Evolutionary conservation across 2,797 vertebrate genomes (phyloP).

Genomic region (Xiphorhynchus erythropygius): DNA sequence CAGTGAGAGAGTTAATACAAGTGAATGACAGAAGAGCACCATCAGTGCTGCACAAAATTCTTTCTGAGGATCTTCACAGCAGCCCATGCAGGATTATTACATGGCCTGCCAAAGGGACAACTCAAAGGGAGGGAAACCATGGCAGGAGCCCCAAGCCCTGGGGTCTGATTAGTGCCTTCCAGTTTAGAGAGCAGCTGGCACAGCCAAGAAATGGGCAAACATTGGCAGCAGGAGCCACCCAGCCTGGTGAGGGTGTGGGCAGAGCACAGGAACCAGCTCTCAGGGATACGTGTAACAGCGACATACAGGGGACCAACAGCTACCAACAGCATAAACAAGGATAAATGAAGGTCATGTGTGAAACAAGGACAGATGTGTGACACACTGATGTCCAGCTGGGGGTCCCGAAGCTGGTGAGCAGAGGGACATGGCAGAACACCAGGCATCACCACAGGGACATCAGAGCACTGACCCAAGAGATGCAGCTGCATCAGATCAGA

Average conservation of each 20-base stretch:
- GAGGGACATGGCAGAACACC: background rate
- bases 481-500: background rate
- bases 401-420: background rate
- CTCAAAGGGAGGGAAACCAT: background rate
- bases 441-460: background rate
- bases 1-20: background rate
- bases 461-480: background rate
- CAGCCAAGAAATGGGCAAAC: background rate
- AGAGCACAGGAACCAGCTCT: background rate
- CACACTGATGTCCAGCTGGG: fast-evolving
- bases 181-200: background rate
- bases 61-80: background rate
- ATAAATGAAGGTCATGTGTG: background rate
- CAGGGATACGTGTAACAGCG: background rate
- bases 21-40: background rate
- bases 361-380: background rate
- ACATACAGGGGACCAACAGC: fast-evolving
- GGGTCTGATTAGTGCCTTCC: background rate
- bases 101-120: background rate
- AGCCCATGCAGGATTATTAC: background rate
- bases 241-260: background rate
- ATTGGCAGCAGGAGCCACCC: background rate
- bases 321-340: background rate
- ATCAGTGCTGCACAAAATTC: background rate
- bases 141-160: background rate